phyloP scores from a whole-genome alignment of 2,888 invertebrate species.

The Pachydiplax longipennis region DNA sequence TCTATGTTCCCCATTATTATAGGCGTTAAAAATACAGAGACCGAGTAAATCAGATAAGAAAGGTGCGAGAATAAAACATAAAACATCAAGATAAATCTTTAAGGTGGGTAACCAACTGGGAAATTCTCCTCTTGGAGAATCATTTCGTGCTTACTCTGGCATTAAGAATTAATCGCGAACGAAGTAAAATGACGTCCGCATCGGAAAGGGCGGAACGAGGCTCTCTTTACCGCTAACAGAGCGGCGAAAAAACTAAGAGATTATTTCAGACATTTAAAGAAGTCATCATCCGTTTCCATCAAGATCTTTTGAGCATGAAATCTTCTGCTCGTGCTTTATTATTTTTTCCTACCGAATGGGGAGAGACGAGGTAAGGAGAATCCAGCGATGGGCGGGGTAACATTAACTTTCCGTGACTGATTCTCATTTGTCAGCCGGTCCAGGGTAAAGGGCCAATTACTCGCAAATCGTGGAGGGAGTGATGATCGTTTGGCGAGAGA shows the following conservation, averaged over 20 bases:
- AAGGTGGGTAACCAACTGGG: too few relatives aligned
- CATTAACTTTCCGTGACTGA: constrained; percentile 34
- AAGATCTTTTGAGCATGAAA: constrained; percentile 27
- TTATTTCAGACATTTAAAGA: constrained; percentile 17
- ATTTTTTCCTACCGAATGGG: neutral
- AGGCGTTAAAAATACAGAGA: too few relatives aligned
- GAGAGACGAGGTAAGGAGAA: neutral
- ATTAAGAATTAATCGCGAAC: neutral
- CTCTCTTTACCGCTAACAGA: neutral
- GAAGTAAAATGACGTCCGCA: too few relatives aligned
- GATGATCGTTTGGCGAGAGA: neutral
- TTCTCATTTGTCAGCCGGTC: constrained; percentile 24
- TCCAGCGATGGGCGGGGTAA: neutral
- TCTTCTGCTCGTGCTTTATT: neutral
- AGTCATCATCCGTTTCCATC: constrained; percentile 22
- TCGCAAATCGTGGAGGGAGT: neutral
- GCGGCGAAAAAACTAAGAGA: neutral
- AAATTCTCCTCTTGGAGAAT: too few relatives aligned
- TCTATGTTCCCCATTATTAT: too few relatives aligned
- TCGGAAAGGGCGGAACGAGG: neutral
- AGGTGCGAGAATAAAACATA: too few relatives aligned
- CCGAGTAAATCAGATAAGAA: too few relatives aligned
- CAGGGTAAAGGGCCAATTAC: constrained; percentile 19
- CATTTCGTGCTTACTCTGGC: too few relatives aligned
- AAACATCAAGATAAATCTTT: too few relatives aligned